These are phyloP conservation scores for Rhopalosiphum maidis DNA, from an alignment of 1,140 invertebrate species.

Conservation along the genomic window DNA sequence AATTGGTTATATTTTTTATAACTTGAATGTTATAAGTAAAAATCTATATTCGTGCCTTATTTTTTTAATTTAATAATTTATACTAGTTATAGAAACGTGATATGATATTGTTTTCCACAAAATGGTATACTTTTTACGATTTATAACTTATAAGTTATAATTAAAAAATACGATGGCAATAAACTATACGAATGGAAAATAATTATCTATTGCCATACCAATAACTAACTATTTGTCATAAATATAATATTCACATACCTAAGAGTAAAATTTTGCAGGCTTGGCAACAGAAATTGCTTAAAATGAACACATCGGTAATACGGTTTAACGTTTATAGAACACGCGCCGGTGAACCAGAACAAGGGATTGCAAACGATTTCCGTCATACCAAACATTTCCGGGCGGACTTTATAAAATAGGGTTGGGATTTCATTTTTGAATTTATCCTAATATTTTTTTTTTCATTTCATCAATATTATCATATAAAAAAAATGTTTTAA, in stretches of 20 bases:
- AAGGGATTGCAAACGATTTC: neutral
- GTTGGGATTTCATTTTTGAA: neutral
- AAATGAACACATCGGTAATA: conserved; percentile 24
- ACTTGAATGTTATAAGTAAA: neutral
- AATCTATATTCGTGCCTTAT: neutral
- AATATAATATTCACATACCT: neutral
- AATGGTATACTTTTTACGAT: neutral
- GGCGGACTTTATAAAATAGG: neutral
- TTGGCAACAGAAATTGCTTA: conserved; percentile 26
- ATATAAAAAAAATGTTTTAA: neutral
- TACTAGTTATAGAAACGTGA: neutral
- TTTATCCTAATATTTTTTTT: neutral
- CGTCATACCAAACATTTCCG: conserved; percentile 28
- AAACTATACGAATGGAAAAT: neutral
- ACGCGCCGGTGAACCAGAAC: neutral
- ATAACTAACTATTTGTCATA: neutral
- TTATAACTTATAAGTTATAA: neutral
- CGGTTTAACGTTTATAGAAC: conserved; percentile 14
- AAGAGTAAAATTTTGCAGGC: neutral
- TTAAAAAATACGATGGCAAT: neutral
- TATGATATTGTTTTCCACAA: neutral
- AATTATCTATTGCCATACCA: neutral
- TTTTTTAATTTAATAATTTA: neutral
- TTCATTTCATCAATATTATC: neutral
- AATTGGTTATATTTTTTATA: neutral